Evolutionary conservation across 2,888 invertebrate species (phyloP).

Genomic region (Halictus ligatus): DNA sequence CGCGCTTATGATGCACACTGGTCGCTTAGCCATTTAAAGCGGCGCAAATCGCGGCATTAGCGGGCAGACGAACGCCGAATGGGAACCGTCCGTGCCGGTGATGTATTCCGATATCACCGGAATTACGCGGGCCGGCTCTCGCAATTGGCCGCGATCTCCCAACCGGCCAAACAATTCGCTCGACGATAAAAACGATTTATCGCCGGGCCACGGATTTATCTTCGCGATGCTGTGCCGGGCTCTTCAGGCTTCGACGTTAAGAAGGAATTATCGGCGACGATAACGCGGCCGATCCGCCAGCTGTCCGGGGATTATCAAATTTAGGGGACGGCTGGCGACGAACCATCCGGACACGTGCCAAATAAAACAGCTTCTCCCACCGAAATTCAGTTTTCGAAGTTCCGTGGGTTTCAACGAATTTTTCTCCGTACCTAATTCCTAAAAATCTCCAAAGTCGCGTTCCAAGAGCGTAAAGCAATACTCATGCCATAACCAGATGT

Average conservation of each 20-base stretch:
- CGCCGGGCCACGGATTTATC: not conserved
- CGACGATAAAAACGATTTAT: conserved; percentile 47
- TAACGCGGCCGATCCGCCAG: not conserved
- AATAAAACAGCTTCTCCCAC: not conserved
- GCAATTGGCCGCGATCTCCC: conserved; percentile 32
- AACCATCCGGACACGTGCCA: not conserved
- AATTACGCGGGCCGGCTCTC: conserved; percentile 50
- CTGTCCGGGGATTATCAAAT: not conserved
- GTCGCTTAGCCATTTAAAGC: conserved; percentile 24
- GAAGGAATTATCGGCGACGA: not conserved
- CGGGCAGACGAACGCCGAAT: conserved; percentile 47
- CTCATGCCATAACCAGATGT: too few species aligned
- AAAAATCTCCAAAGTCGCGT: too few species aligned
- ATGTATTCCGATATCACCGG: conserved; percentile 52
- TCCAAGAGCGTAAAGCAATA: too few species aligned
- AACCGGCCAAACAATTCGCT: conserved; percentile 26
- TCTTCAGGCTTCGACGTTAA: conserved; percentile 1
- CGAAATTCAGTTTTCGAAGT: not conserved
- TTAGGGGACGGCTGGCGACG: not conserved
- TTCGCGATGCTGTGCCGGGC: not conserved
- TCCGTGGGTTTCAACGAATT: not conserved
- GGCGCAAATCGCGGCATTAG: conserved; percentile 52
- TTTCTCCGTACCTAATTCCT: too few species aligned
- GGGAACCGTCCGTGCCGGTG: conserved; percentile 36
- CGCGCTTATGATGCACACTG: conserved; percentile 34